Percentiles rank a stretch among this genome's conserved stretches.
These are phyloP conservation scores for Heloderma charlesbogerti DNA, from an alignment of 2,113 vertebrate species.

Conservation along the genomic window DNA sequence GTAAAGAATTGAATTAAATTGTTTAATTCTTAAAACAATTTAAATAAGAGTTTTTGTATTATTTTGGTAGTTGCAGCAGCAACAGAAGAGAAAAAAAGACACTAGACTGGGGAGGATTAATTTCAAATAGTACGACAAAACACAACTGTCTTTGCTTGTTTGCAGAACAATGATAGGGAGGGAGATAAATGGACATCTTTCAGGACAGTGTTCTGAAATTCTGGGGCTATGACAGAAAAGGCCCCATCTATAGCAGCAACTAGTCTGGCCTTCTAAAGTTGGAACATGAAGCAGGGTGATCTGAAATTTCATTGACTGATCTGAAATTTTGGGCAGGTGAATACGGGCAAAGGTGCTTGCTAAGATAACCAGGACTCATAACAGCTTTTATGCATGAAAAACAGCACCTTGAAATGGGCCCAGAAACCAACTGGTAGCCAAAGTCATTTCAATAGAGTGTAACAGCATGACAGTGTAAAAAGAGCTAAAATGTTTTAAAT, in stretches of 20 bases:
- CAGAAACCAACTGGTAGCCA: not conserved
- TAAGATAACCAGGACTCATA: not conserved
- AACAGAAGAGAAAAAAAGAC: not conserved
- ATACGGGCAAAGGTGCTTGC: not conserved
- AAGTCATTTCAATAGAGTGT: not conserved
- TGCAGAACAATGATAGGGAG: not conserved
- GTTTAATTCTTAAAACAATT: not conserved
- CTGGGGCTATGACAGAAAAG: not conserved
- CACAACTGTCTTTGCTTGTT: not conserved
- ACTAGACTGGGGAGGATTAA: not conserved
- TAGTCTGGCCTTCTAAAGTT: not conserved
- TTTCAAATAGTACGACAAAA: not conserved
- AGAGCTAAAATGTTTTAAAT: too few relatives aligned
- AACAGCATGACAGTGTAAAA: too few relatives aligned
- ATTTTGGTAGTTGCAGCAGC: not conserved
- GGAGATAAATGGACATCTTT: not conserved
- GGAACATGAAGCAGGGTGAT: not conserved
- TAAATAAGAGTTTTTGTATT: not conserved
- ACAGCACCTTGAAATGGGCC: not conserved
- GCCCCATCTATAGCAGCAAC: too few relatives aligned
- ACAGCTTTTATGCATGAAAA: not conserved
- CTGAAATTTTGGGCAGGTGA: not conserved
- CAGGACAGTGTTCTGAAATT: not conserved
- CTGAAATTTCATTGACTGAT: not conserved
- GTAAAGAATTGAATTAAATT: not conserved